Evolutionary conservation across 2,113 vertebrate species (phyloP), one percentile per base, ranked within the genome.

Genomic region (Puntigrus tetrazona): DNA sequence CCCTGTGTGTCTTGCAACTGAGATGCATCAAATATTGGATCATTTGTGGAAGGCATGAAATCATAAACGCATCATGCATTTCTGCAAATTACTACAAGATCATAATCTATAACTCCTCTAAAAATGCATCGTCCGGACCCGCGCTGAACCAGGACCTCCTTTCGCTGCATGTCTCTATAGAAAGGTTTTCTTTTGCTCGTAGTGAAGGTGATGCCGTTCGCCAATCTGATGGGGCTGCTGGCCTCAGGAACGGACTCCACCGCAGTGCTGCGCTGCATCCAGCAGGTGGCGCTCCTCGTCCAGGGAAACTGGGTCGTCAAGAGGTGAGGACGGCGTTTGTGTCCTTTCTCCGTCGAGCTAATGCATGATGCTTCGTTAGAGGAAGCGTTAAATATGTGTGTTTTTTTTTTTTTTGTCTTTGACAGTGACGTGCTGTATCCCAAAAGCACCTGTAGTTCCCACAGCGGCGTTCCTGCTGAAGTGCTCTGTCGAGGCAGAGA

Each of bases 301-400:
- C 98, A 99, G 91, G 98, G 98, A 29, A 99, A 98, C 94, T 99
- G 98, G 98, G 98, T 99, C 5, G 97, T 99, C 5, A 99, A 99
- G 91, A 99, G 98, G 98, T 98, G 90, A 81, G 92, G 18, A 55
- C 8, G 52, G 18, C 2, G 2, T 57, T 57, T 57, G 22, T 8
- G 7, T 55, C 18, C 4, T 22, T 3, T 11, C 20, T 14, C 7
- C 11, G 18, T 18, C 45, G 25, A 65, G 27, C 22, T 38, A 1
- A 43, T 16, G 22, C 22, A 16, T 34, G 9, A 67, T 1, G 29
- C 20, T 20, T 34, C 2, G 20, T 29, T 34, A 67, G 29, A 34
- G 20, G 4, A 69, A 22, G 65, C 4, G 18, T 34, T 38, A 2
- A 38, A 38, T 47, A 43, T 69, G 9, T 20, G 5, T 45, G 52